Conservation (phyloP, 2,888 invertebrate species). For the Papilio protenor region DNA sequence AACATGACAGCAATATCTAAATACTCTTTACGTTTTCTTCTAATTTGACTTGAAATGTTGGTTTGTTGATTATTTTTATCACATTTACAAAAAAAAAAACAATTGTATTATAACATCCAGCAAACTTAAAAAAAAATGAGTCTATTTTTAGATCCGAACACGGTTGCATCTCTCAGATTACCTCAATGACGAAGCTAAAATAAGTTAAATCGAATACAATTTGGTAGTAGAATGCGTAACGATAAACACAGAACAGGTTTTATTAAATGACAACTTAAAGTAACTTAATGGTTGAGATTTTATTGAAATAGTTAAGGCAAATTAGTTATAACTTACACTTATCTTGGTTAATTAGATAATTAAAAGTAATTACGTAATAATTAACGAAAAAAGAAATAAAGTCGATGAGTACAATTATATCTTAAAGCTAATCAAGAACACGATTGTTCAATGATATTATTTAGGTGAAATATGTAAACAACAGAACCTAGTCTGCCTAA, state of each 20-base stretch:
- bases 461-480: too few relatives aligned
- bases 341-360: neutral
- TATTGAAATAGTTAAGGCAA: neutral
- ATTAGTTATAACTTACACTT: neutral
- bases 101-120: neutral
- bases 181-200: conserved; percentile 64
- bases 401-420: too few relatives aligned
- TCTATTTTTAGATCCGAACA: conserved; percentile 51
- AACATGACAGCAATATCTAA: conserved; percentile 49
- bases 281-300: neutral
- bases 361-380: neutral
- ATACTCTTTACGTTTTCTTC: neutral
- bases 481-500: too few relatives aligned
- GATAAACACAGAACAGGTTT: conserved; percentile 13
- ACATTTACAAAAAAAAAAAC: neutral
- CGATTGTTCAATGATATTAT: too few relatives aligned
- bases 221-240: conserved; percentile 3
- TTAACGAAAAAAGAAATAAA: neutral
- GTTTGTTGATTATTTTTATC: neutral
- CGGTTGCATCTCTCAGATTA: conserved; percentile 62
- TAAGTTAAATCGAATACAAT: conserved; percentile 30
- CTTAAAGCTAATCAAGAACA: too few relatives aligned
- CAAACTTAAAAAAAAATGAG: neutral
- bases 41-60: neutral
- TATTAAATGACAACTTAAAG: neutral